Evolutionary conservation across 1,140 invertebrate species (phyloP).

Genomic region (Chironomus tepperi): DNA sequence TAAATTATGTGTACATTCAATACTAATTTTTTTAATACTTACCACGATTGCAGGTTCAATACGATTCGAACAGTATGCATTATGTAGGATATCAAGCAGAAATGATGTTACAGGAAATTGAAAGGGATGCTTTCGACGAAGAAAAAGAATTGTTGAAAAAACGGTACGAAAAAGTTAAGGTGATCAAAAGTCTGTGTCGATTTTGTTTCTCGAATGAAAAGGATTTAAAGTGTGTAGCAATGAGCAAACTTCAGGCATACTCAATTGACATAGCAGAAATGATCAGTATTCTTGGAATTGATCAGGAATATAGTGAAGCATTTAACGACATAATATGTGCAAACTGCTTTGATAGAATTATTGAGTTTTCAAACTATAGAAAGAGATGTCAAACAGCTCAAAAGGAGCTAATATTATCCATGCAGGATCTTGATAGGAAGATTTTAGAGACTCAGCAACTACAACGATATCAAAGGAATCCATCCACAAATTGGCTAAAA

Average conservation of each 20-base stretch:
- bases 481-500: neutral
- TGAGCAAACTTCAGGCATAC: neutral
- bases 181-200: neutral
- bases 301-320: neutral
- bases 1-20: too few species aligned
- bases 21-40: too few species aligned
- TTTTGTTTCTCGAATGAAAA: neutral
- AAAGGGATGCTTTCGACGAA: neutral
- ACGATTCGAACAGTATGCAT: neutral
- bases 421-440: neutral
- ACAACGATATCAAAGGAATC: neutral
- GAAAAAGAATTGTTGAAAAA: neutral
- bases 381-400: neutral
- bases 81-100: neutral
- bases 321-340: neutral
- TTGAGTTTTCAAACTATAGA: neutral
- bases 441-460: neutral
- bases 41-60: neutral
- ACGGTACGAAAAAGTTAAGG: neutral
- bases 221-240: neutral
- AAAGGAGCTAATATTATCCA: neutral
- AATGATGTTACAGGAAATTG: neutral
- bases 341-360: conserved; percentile 1
- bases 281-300: neutral
- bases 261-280: neutral